Conservation (phyloP, 2,113 vertebrate species). For the Malurus elegans region DNA sequence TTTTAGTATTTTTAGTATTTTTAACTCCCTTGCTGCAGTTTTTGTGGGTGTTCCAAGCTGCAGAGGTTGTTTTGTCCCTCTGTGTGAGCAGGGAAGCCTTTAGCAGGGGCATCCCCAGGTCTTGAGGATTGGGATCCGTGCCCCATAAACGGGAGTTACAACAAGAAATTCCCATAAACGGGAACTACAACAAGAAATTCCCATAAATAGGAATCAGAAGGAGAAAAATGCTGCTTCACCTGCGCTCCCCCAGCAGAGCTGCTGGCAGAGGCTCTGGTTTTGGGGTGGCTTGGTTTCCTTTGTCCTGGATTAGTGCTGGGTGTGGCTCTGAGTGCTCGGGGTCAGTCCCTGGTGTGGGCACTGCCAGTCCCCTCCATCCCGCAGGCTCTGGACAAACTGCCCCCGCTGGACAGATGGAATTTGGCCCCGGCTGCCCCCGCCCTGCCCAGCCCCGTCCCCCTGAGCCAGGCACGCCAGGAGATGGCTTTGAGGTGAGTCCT, state of each 20-base stretch:
- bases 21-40: neutral
- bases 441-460: neutral
- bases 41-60: neutral
- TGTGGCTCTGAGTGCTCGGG: neutral
- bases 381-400: slow-evolving; percentile 75
- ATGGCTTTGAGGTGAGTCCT: slow-evolving; percentile 63
- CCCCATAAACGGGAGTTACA: accelerated
- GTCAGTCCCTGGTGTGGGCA: neutral
- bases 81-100: neutral
- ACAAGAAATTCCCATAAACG: too few species aligned
- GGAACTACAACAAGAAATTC: too few species aligned
- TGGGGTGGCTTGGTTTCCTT: accelerated
- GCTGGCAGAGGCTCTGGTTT: accelerated
- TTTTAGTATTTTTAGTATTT: too few species aligned
- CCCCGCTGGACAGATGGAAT: slow-evolving; percentile 1
- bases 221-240: too few species aligned
- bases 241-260: too few species aligned
- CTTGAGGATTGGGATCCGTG: accelerated
- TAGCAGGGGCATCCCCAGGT: neutral
- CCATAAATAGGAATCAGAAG: too few species aligned
- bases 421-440: neutral
- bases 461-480: neutral
- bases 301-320: neutral
- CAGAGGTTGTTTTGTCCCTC: neutral
- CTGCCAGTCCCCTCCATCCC: neutral